Evolutionary conservation across 92 coral and sea anemone species (phyloP), one percentile per base, ranked within the genome.

Genomic region (Siderastrea radians): DNA sequence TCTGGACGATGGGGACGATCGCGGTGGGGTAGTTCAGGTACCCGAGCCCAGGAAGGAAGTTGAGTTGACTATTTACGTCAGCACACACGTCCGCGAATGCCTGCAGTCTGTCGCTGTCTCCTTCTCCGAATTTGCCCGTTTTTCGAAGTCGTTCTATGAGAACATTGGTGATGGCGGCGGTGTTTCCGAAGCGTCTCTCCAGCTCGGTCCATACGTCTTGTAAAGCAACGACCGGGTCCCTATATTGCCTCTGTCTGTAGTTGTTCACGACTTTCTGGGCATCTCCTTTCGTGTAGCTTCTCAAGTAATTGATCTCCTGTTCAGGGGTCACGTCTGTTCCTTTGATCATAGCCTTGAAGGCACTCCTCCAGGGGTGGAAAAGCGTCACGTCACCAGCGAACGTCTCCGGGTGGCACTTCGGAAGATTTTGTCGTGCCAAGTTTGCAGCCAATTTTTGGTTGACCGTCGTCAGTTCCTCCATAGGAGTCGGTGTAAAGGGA

Each of bases 21-120:
- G 80, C 79, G 12, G 74, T 68, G 5, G 74, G 85, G 58, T 78
- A 26, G 59, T 79, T 87, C 16, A 86, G 83, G 49, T 85, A 85
- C 11, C 74, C 68, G 7, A 85, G 81, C 11, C 83, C 89, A 38
- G 89, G 68, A 16, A 76, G 83, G 50, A 38, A 15, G 45, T 50
- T 6, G 49, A 85, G 68, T 62, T 75, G 89, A 60, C 69, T 46
- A 74, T 75, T 75, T 7, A 76, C 65, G 57, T 85, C 76, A n/a
- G 63, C 77, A 63, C 89, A 63, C 7, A 75, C 49, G 57, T 84
- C 89, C 9, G 89, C 75, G 46, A 74, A 84, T 69, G 19, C 0
- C 51, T 74, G 83, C 3, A 74, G 79, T 49, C 75, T 84, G 53
- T 48, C 83, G 19, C 70, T 74, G 47, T 84, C 82, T 61, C 60